Percentiles rank a stretch among this genome's conserved stretches.
phyloP scores from a whole-genome alignment of 92 coral and sea anemone species.

The Bergia puertoricense region DNA sequence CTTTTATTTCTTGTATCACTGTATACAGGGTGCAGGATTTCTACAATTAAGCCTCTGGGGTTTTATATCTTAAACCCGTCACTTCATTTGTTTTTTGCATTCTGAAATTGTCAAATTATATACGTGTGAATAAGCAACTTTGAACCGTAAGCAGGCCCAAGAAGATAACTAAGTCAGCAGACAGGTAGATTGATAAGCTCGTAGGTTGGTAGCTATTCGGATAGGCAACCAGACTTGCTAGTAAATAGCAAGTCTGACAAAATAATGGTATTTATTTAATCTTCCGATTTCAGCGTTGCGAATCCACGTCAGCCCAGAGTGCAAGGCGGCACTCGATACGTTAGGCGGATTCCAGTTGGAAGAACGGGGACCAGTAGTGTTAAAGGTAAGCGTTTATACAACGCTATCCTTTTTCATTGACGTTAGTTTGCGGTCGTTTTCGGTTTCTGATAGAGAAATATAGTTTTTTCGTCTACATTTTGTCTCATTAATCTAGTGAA shows the following conservation, averaged over 20 bases:
- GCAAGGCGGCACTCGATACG: slow-evolving; percentile 76
- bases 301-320: slow-evolving; percentile 88
- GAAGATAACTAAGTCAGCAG: no score
- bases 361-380: slow-evolving; percentile 73
- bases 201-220: neutral
- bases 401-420: neutral
- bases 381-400: slow-evolving; percentile 63
- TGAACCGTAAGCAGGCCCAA: no score
- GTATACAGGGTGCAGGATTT: no score
- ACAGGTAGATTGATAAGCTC: no score
- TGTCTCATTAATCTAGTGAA: no score
- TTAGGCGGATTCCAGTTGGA: slow-evolving; percentile 80
- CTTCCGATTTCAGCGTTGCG: slow-evolving; percentile 60
- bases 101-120: no score
- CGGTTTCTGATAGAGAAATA: neutral
- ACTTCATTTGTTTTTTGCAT: no score
- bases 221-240: neutral
- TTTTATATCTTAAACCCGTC: no score
- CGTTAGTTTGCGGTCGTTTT: neutral
- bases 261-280: neutral
- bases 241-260: neutral
- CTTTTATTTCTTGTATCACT: no score
- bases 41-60: no score
- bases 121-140: no score
- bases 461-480: neutral